Base-by-base conservation (phyloP, 2,113 vertebrate genomes). In the Sebastes fasciatus region DNA sequence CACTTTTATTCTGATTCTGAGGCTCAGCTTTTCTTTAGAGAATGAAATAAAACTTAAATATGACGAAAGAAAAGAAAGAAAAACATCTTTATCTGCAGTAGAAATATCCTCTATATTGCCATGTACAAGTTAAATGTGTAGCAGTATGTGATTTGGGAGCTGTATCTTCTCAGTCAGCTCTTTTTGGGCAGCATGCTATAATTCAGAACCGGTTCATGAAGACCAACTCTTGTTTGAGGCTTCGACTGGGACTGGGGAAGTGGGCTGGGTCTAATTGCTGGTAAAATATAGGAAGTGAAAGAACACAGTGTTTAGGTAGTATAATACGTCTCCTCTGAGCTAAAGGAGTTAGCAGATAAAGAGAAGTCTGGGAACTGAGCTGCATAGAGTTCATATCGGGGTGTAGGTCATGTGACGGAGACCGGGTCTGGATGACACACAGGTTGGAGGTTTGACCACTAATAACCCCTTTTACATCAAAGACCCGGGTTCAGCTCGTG, bases 301-400 rank as follows among this genome's bases (percentile, higher is more conserved):
- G 52, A 83, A 45, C 68, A 76, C 43, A 11, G 68, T 51, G 73
- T 81, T 17, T 85, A 82, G 78, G 73, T 66, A 77, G 77, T 40
- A 67, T 26, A 60, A 5, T 40, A 40, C 48, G 61, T 65, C 75
- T 76, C 19, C 23, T 74, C n/a, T 45, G 78, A 79, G 68, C 77
- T 6, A 34, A 51, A 21, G 8, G 51, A 19, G 42, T 69, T 21
- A 70, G 55, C 46, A 12, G 49, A 14, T 12, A 13, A 40, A 75
- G 21, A 55, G 17, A 51, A 63, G 71, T 71, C 76, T 58, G 46
- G 55, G 77, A n/a, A 42, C 42, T 40, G 66, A 72, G 83, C 85
- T 84, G 74, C 85, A 86, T 73, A 83, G 79, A 84, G 65, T 78
- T 84, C 48, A 45, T 40, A 55, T 70, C 57, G 58, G 66, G 62